Evolutionary conservation across 2,888 invertebrate genomes (phyloP).

Genomic region (Drosophila phalerata): DNA sequence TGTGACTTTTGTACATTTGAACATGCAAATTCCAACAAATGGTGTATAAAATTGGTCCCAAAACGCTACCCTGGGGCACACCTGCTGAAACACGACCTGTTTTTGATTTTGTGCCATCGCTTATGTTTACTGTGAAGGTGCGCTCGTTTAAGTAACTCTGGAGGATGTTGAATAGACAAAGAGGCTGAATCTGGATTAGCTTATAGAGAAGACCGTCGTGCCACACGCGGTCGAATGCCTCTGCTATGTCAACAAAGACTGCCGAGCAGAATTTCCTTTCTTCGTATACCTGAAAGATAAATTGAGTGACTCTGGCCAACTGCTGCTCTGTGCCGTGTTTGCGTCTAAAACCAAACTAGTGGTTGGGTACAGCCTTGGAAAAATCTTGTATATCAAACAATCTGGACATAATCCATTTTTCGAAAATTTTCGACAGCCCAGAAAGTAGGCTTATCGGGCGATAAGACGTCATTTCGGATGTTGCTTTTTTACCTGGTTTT

Average conservation of each 20-base stretch:
- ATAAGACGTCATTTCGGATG: no score
- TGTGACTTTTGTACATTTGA: no score
- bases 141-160: not conserved
- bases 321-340: constrained; percentile 20
- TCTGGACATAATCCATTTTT: no score
- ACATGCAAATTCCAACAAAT: no score
- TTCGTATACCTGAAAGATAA: constrained; percentile 5
- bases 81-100: constrained; percentile 4
- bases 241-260: constrained; percentile 4
- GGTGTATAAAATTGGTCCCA: constrained; percentile 15
- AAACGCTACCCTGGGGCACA: constrained; percentile 26
- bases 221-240: constrained; percentile 33
- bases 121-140: constrained; percentile 1
- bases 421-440: no score
- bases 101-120: constrained; percentile 1
- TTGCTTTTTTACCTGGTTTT: no score
- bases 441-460: no score
- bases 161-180: not conserved
- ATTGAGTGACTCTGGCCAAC: constrained; percentile 2
- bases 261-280: constrained; percentile 2
- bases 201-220: constrained; percentile 8
- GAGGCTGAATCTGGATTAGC: not conserved
- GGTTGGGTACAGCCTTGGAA: no score
- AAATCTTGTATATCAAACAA: no score
- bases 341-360: no score